A percentile compares a stretch with the other conserved stretches of the same genome.
These are phyloP conservation scores for Tachuris rubrigastra DNA, from an alignment of 2,113 vertebrate genomes.

Conservation along the genomic window DNA sequence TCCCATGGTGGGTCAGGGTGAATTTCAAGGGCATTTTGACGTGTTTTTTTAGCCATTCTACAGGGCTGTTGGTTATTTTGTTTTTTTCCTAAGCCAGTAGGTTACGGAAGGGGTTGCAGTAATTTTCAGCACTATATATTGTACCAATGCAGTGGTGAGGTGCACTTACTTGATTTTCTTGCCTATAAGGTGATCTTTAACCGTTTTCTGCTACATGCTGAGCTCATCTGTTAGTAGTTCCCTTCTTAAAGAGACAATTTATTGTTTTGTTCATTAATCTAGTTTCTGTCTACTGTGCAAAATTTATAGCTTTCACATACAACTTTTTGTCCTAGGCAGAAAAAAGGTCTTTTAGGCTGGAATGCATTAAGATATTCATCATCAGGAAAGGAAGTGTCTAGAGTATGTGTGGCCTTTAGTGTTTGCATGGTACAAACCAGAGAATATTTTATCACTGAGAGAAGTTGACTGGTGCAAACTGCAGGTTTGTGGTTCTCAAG, in stretches of 20 bases:
- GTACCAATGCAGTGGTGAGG: neutral
- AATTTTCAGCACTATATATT: neutral
- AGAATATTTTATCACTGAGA: neutral
- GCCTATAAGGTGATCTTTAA: neutral
- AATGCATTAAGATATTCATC: constrained; percentile 6
- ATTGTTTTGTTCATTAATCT: constrained; percentile 26
- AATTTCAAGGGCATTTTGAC: neutral
- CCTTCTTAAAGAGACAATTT: neutral
- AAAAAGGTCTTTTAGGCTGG: neutral
- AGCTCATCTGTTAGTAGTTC: neutral
- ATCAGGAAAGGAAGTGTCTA: neutral
- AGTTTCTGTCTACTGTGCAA: neutral
- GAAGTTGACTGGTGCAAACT: neutral
- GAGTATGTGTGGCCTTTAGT: constrained; percentile 17
- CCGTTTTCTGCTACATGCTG: neutral
- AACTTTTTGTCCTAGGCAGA: constrained; percentile 16
- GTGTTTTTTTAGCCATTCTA: neutral
- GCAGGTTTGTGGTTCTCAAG: neutral
- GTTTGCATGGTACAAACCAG: neutral
- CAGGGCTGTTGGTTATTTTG: neutral
- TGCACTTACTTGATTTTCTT: neutral
- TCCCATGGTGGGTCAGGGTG: neutral
- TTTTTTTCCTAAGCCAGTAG: neutral
- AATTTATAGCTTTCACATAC: neutral
- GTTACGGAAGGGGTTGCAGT: neutral